Conservation (phyloP, 2,797 vertebrate species). For the Chromobotia macracanthus region DNA sequence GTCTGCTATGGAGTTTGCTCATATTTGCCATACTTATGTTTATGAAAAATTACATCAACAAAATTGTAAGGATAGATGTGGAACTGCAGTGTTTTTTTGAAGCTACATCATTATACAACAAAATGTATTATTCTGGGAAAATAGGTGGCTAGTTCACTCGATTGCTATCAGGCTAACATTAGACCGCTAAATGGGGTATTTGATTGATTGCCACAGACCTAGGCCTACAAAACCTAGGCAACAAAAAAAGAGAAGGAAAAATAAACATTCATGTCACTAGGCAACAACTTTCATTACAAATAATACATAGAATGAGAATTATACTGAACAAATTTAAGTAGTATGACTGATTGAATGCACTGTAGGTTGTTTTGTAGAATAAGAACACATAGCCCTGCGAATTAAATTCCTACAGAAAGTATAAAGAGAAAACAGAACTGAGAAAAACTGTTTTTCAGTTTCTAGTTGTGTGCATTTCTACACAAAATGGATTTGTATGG, state of each 20-base stretch:
- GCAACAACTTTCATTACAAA: slow-evolving; percentile 3
- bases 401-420: not conserved
- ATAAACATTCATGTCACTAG: not conserved
- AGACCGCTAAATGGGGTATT: slow-evolving; percentile 19
- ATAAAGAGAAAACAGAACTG: not conserved
- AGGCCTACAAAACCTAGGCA: not conserved
- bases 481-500: not conserved
- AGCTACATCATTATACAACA: not conserved
- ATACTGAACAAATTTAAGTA: not conserved
- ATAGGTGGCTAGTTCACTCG: slow-evolving; percentile 9
- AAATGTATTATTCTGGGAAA: slow-evolving; percentile 23
- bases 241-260: not conserved
- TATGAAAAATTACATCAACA: slow-evolving; percentile 2
- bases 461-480: not conserved
- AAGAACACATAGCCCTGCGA: not conserved
- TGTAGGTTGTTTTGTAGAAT: not conserved
- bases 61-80: slow-evolving; percentile 7
- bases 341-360: not conserved
- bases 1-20: slow-evolving; percentile 43
- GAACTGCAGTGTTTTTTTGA: slow-evolving; percentile 7
- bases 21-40: slow-evolving; percentile 13
- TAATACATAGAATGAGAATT: not conserved
- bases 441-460: not conserved
- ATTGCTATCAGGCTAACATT: not conserved
- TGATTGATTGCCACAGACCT: not conserved